Base-by-base conservation (phyloP, 2,888 invertebrate species). In the Lissonota sp. region DNA sequence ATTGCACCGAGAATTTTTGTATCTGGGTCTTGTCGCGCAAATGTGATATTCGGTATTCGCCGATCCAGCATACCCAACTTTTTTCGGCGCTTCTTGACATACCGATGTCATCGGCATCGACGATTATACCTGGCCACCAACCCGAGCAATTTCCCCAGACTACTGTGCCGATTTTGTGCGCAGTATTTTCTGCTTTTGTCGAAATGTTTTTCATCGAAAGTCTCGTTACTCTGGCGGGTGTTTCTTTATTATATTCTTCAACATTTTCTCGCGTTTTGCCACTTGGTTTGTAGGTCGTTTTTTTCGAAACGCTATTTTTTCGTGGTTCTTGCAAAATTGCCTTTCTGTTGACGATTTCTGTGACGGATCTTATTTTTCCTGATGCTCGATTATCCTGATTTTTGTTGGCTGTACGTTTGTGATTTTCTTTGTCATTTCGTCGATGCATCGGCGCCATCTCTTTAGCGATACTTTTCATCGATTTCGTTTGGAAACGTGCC, bases 91-190 rank as follows among this genome's bases (percentile, higher is more conserved):
- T 85, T 10, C 82, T 4, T 46, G 71, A 66, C 88, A 89, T 90
- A 10, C 90, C 89, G n/a, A 85, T 88, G 78, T 90, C 88, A n/a
- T 87, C 86, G 40, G 89, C 87, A 58, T 87, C 84, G 70, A 91
- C 78, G 37, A 91, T 85, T 46, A 91, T 57, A 44, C 90, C 91
- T 82, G 91, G 91, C 91, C 91, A 91, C 91, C 91, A 91, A 39
- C 88, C 89, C 40, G 72, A 83, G 44, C 88, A 91, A 51, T 76
- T 86, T n/a, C 90, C 91, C 91, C 91, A 92, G 3, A 91, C 86
- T n/a, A 92, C 74, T 14, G 88, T 91, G 1, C 91, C 91, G 39
- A 57, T 37, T 7, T 14, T 53, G n/a, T 12, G 12, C 1, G 8
- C 58, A 16, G 51, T 40, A 42, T 40, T 53, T 7, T 10, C 63